Evolutionary conservation across 2,113 vertebrate genomes (phyloP), one percentile per base, ranked within the genome.

Genomic region (Scalopus aquaticus): DNA sequence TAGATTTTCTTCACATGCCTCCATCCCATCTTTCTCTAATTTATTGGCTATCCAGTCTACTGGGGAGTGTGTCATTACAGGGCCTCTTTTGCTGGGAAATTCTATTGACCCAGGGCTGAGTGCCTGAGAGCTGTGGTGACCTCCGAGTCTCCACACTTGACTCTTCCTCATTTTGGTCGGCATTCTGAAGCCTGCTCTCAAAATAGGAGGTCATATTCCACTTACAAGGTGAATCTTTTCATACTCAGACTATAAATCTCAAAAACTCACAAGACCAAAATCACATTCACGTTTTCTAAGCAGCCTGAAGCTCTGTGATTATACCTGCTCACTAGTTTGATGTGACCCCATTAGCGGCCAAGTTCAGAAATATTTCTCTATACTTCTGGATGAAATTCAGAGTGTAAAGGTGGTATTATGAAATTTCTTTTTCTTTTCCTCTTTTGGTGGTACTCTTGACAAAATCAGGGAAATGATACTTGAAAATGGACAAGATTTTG

Each of bases 31-130:
- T n/a, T n/a, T n/a, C 30, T 69, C 4, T 6, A 4, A 79, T 80
- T 37, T 35, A 46, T 0, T 26, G 51, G 80, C 28, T 42, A 3
- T 20, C 65, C 19, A 20, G 44, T 91, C 6, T 35, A 51, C 54
- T 1, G 80, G 46, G 46, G 5, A 77, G 9, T 0, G 1, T 9
- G 1, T 69, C 13, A 32, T 28, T 30, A 24, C 0, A 0, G 9
- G 70, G 30, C 5, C 56, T 69, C 30, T 30, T 49, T 30, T n/a
- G 60, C 81, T 77, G 60, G 9, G 28, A 46, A 79, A 90, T 67
- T 30, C 44, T 9, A 64, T 24, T 30, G 82, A 35, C 1, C 9
- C 6, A 26, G n/a, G 35, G 28, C 9, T 42, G 44, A 54, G 46
- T 32, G 30, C n/a, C 2, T 28, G 42, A 82, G 26, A 54, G 82